Base-by-base conservation (phyloP, 2,797 vertebrate genomes). In the Distichodus sexfasciatus region DNA sequence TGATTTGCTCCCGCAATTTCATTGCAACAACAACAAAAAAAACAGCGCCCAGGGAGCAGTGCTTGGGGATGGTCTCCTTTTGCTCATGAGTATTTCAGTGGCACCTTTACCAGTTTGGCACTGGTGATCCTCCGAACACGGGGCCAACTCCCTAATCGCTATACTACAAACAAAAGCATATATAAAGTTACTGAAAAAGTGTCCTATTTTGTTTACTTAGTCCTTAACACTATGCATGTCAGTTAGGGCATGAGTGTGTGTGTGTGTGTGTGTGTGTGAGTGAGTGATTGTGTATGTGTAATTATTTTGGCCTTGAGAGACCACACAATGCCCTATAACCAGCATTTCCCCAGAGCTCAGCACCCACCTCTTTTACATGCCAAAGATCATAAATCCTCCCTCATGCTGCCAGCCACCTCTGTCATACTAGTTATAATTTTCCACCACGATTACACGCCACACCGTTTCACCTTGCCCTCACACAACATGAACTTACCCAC, bases 351-450 rank as follows among this genome's bases (percentile, higher is more conserved):
- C 33, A 65, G 66, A 66, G 43, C 58, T 72, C 70, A 66, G 62
- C 69, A 53, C 17, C 46, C 15, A 47, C 35, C 66, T 36, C 64
- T 46, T 59, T 47, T 54, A 50, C 36, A 15, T 54, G 29, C n/a
- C 31, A 54, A 19, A 51, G 40, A n/a, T n/a, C n/a, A n/a, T n/a
- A 62, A 77, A 71, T 51, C 43, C 59, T 64, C 68, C 58, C 66
- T 43, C 60, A 9, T 50, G 54, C 35, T 44, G 55, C 33, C 47
- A 29, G 23, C 21, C 6, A 24, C 43, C 2, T 43, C 41, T 11
- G 71, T 61, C 33, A 61, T 41, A 60, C 26, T 31, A 47, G 33
- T 41, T 70, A 59, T 73, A 63, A 59, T 58, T 63, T 76, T 71
- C 48, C 29, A 36, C 60, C 48, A 44, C 35, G 31, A 41, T 69